Percentiles rank a stretch among this genome's conserved stretches.
phyloP scores from a whole-genome alignment of 2,113 vertebrate species.

The Cebus imitator region DNA sequence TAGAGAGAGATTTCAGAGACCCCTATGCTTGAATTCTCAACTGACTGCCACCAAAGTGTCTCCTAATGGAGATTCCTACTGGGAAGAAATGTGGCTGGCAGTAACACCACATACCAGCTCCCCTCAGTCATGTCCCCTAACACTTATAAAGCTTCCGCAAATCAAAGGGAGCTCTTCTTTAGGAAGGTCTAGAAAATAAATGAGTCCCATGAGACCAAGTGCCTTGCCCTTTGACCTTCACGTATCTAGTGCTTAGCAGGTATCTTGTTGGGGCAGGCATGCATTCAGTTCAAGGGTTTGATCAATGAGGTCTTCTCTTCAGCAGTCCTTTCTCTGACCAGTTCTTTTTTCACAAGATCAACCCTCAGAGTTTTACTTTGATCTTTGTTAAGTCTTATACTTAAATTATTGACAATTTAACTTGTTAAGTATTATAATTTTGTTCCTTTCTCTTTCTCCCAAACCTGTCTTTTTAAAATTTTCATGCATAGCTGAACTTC shows the following conservation, averaged over 20 bases:
- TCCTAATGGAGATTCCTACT: neutral
- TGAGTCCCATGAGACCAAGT: neutral
- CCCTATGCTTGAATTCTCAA: neutral
- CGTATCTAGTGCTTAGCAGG: neutral
- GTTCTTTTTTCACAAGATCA: neutral
- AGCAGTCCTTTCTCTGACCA: neutral
- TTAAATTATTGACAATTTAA: neutral
- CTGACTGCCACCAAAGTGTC: neutral
- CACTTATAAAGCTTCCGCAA: neutral
- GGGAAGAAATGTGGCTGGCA: neutral
- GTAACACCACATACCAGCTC: neutral
- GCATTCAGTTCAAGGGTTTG: neutral
- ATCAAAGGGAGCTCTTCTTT: neutral
- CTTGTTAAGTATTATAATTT: neutral
- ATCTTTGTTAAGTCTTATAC: neutral
- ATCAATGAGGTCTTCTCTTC: neutral
- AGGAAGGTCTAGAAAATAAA: neutral
- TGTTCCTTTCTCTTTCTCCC: neutral
- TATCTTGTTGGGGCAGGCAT: neutral
- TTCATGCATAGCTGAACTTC: neutral
- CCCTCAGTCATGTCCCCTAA: neutral
- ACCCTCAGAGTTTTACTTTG: neutral
- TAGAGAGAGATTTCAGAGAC: neutral
- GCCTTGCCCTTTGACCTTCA: neutral
- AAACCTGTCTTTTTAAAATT: constrained; percentile 37